A percentile compares a stretch with the other conserved stretches of the same genome.
phyloP scores from a whole-genome alignment of 1,140 invertebrate species.

The Conus betulinus region DNA sequence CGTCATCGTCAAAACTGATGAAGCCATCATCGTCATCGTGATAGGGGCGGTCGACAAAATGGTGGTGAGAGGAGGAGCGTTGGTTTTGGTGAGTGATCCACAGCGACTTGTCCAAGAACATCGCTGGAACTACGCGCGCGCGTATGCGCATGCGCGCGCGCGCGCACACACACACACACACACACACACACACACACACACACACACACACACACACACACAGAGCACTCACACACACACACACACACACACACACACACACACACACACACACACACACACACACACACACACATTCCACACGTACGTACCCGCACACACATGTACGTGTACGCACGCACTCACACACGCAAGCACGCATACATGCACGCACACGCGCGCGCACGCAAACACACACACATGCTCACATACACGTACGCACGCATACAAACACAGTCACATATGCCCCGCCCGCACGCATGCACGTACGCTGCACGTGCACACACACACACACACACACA shows the following conservation, averaged over 20 bases:
- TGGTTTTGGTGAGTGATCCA: background rate
- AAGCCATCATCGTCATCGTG: background rate
- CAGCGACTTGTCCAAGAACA: slow-evolving; percentile 32
- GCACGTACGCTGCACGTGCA: too few relatives aligned
- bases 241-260: too few relatives aligned
- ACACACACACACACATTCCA: too few relatives aligned
- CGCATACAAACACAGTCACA: too few relatives aligned
- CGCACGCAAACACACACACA: too few relatives aligned
- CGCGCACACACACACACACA: background rate
- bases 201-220: background rate
- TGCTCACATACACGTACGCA: too few relatives aligned
- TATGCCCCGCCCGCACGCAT: too few relatives aligned
- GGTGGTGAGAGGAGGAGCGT: background rate
- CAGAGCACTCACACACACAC: too few relatives aligned
- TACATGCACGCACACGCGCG: background rate
- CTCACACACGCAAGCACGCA: background rate
- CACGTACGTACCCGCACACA: background rate
- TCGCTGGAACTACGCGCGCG: slow-evolving; percentile 13
- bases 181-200: background rate
- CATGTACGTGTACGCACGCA: too few relatives aligned
- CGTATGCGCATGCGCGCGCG: background rate
- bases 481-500: too few relatives aligned
- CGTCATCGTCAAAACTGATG: background rate
- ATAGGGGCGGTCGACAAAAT: background rate
- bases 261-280: too few relatives aligned